A percentile compares a stretch with the other conserved stretches of the same genome.
These are phyloP conservation scores for Collichthys lucidus DNA, from an alignment of 2,113 vertebrate species.

Conservation along the genomic window DNA sequence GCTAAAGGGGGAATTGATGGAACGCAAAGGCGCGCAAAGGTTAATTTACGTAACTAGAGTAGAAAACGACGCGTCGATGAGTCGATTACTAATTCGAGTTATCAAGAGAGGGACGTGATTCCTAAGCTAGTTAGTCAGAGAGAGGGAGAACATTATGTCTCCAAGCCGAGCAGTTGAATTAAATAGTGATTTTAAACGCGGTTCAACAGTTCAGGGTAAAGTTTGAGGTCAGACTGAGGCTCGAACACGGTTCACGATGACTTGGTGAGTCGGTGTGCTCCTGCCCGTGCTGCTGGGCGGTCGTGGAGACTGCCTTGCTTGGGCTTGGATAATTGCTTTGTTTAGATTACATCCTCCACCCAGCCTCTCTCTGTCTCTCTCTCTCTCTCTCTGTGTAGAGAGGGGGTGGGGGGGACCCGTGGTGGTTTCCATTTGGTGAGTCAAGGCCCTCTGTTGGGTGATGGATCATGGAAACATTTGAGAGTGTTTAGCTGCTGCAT, in stretches of 20 bases:
- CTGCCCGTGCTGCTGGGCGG: background rate
- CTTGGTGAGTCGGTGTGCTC: background rate
- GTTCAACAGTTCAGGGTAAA: background rate
- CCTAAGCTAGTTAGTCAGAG: background rate
- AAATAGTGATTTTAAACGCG: no score
- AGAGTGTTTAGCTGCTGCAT: constrained; percentile 23
- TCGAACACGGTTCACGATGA: background rate
- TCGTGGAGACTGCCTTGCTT: background rate
- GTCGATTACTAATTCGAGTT: background rate
- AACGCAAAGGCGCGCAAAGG: background rate
- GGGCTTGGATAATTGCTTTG: constrained; percentile 50
- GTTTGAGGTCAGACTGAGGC: background rate
- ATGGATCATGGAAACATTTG: constrained; percentile 71
- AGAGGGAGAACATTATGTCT: no score
- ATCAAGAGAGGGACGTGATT: background rate
- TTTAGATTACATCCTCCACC: constrained; percentile 61
- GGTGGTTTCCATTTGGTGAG: constrained; percentile 67
- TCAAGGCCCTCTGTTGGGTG: constrained; percentile 42
- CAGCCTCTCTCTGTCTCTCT: background rate
- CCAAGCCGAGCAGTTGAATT: no score
- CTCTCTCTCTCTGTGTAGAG: background rate
- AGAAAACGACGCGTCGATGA: no score
- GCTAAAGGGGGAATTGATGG: background rate
- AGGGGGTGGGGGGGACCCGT: background rate
- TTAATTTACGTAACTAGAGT: background rate